Conservation (phyloP, 2,888 invertebrate genomes). For the Thumatha senex region DNA sequence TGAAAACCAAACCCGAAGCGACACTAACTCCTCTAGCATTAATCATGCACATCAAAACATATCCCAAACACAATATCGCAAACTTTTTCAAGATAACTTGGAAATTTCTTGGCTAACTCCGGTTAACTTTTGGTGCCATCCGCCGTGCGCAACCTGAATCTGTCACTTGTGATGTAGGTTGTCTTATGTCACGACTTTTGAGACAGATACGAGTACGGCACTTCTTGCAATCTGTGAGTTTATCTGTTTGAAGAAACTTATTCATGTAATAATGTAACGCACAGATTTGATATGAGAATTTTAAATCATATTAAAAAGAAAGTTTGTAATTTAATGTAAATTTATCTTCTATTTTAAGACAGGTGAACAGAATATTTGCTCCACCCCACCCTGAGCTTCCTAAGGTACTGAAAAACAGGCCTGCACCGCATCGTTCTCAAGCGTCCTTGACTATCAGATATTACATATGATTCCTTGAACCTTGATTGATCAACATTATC, state of each 20-base stretch:
- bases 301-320: too few species aligned
- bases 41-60: conserved; percentile 28
- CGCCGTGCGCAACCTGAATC: conserved; percentile 27
- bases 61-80: conserved; percentile 27
- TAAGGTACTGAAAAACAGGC: too few species aligned
- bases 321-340: too few species aligned
- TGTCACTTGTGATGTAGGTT: conserved; percentile 40
- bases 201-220: conserved; percentile 27
- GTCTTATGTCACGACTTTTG: conserved; percentile 32
- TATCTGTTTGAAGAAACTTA: conserved; percentile 4
- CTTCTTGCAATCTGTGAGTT: conserved; percentile 13
- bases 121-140: conserved; percentile 36
- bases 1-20: conserved; percentile 1
- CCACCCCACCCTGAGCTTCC: too few species aligned
- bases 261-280: neutral
- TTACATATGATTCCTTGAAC: too few species aligned
- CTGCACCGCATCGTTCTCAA: too few species aligned
- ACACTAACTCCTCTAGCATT: conserved; percentile 19
- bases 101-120: conserved; percentile 20
- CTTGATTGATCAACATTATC: too few species aligned
- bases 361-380: too few species aligned
- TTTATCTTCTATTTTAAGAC: too few species aligned
- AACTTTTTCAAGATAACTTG: conserved; percentile 31
- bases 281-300: too few species aligned
- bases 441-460: too few species aligned